Percentiles rank a stretch among this genome's conserved stretches.
These are phyloP conservation scores for Tanypteryx hageni DNA, from an alignment of 2,888 invertebrate species.

Conservation along the genomic window DNA sequence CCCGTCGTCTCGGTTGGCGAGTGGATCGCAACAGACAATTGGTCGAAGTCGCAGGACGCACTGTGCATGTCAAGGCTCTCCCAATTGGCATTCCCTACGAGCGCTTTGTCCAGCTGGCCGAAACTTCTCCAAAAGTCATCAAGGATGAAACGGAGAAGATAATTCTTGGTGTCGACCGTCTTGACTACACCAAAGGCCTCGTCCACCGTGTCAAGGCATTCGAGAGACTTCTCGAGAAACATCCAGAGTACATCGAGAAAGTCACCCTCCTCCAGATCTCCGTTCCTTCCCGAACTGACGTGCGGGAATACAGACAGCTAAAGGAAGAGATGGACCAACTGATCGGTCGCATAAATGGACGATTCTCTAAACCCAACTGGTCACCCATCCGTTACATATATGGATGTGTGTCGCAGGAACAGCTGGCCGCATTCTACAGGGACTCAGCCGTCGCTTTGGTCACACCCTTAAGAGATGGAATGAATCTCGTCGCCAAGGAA, in stretches of 20 bases:
- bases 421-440: conserved; percentile 90
- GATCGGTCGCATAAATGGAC: conserved; percentile 91
- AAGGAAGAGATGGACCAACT: conserved; percentile 94
- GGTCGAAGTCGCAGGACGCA: conserved; percentile 91
- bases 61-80: conserved; percentile 88
- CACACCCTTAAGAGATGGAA: conserved; percentile 90
- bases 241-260: conserved; percentile 91
- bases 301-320: conserved; percentile 92
- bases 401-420: conserved; percentile 91
- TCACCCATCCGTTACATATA: conserved; percentile 94
- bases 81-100: conserved; percentile 95
- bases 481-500: conserved; percentile 95
- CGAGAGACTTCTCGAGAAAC: conserved; percentile 86
- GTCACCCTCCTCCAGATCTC: conserved; percentile 89
- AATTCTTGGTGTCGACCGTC: conserved; percentile 90
- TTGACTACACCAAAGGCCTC: conserved; percentile 94
- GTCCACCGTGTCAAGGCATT: conserved; percentile 90
- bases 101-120: conserved; percentile 88
- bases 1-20: conserved; percentile 90
- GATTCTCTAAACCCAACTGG: conserved; percentile 94
- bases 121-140: conserved; percentile 75
- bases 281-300: conserved; percentile 92
- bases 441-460: conserved; percentile 92
- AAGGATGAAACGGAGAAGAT: conserved; percentile 79
- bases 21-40: conserved; percentile 91